These are phyloP conservation scores for Pocillopora verrucosa DNA, from an alignment of 64 coral and sea anemone genomes.

Conservation along the genomic window DNA sequence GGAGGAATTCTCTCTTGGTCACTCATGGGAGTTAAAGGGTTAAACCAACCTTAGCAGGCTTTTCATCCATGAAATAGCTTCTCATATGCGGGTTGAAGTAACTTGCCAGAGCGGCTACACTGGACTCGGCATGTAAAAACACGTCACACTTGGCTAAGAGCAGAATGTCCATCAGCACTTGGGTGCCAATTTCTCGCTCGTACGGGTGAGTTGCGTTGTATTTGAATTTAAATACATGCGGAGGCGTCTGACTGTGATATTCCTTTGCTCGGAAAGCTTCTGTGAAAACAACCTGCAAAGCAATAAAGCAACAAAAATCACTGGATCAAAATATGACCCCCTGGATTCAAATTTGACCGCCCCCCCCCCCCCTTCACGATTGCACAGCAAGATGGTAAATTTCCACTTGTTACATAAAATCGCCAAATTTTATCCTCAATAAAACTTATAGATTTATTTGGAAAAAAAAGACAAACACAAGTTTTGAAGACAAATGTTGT, in stretches of 20 bases:
- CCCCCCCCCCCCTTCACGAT: no score
- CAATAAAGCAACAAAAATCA: no score
- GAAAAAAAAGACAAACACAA: no score
- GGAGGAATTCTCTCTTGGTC: no score
- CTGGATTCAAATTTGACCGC: no score
- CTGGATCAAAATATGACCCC: no score
- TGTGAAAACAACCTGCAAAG: constrained; percentile 20
- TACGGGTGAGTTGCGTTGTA: constrained; percentile 11
- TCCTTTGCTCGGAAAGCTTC: constrained; percentile 26
- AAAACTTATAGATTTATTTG: no score
- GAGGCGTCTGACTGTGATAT: neutral
- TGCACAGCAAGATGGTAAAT: no score
- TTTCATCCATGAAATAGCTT: constrained; percentile 34
- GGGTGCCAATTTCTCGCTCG: constrained; percentile 44
- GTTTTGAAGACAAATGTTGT: no score
- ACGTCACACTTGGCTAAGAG: constrained; percentile 57
- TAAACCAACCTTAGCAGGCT: neutral
- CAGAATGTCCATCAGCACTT: constrained; percentile 70
- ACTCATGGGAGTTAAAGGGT: neutral
- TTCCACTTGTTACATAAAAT: no score
- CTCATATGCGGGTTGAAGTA: constrained; percentile 74
- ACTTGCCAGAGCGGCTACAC: constrained; percentile 57
- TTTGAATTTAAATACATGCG: constrained; percentile 11
- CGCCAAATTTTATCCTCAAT: no score
- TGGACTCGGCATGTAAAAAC: constrained; percentile 74